These are phyloP conservation scores for Boleophthalmus pectinirostris DNA, from an alignment of 2,113 vertebrate genomes.

Conservation along the genomic window DNA sequence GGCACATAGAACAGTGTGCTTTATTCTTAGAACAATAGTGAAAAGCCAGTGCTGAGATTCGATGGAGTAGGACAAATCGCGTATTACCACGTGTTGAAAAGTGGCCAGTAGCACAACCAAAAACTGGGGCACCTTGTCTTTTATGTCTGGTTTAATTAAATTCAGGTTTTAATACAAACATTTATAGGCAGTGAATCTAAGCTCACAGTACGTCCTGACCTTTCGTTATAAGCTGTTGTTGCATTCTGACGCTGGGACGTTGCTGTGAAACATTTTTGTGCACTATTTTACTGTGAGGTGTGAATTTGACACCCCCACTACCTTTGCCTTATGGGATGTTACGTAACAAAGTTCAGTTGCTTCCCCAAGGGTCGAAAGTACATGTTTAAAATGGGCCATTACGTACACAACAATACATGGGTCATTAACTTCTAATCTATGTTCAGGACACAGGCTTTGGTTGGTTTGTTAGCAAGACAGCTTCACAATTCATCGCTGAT, in stretches of 20 bases:
- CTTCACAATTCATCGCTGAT: not conserved
- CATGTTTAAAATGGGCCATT: not conserved
- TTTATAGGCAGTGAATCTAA: conserved; percentile 4
- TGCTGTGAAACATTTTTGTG: not conserved
- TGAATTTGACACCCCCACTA: not conserved
- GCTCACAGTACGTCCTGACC: not conserved
- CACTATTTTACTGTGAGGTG: not conserved
- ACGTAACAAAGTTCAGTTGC: not conserved
- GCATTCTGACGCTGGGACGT: not conserved
- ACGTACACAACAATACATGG: too few relatives aligned
- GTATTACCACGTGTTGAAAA: conserved; percentile 24
- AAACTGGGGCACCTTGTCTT: conserved; percentile 17
- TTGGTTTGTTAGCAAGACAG: not conserved
- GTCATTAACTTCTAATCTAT: not conserved
- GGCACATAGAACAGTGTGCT: conserved; percentile 45
- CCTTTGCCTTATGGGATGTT: conserved; percentile 6
- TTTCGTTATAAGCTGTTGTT: not conserved
- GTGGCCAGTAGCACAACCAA: conserved; percentile 23
- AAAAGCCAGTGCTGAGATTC: conserved; percentile 30
- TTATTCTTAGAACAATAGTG: conserved; percentile 54
- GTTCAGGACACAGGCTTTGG: not conserved
- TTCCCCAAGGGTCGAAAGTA: not conserved
- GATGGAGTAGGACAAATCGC: conserved; percentile 9
- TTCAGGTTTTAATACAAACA: conserved; percentile 9
- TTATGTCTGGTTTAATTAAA: conserved; percentile 21